These are phyloP conservation scores for Mactromeris polynyma DNA, from an alignment of 2,888 invertebrate genomes.

Conservation along the genomic window DNA sequence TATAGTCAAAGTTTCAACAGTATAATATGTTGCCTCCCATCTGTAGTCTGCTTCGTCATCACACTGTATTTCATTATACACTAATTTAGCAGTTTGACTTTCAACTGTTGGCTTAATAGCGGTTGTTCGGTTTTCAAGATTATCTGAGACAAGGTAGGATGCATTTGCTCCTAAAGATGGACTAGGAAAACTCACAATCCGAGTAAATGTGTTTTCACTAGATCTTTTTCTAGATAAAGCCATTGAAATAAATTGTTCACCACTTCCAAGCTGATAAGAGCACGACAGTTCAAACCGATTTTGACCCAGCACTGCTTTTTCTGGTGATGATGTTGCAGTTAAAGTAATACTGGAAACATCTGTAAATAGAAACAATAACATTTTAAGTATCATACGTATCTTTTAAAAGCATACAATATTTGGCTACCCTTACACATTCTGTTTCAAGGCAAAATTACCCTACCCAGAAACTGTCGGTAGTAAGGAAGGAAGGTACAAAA, in stretches of 20 bases:
- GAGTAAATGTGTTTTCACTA: background rate
- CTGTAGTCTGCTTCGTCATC: constrained; percentile 41
- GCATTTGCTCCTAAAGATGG: background rate
- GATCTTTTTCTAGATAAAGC: constrained; percentile 20
- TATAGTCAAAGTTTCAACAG: background rate
- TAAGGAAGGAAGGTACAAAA: no score
- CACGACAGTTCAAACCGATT: constrained; percentile 34
- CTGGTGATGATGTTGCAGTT: background rate
- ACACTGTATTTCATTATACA: constrained; percentile 38
- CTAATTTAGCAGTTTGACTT: background rate
- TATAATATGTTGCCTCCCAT: constrained; percentile 27
- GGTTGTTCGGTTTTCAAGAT: constrained; percentile 8
- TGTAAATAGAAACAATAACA: constrained; percentile 27
- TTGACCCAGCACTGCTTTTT: constrained; percentile 37
- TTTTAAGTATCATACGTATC: background rate
- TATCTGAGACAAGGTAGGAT: background rate
- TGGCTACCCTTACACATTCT: background rate
- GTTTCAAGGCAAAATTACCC: no score
- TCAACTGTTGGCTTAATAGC: background rate
- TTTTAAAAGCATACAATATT: background rate
- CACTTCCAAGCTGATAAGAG: background rate
- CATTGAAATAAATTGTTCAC: constrained; percentile 13
- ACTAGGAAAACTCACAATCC: constrained; percentile 24
- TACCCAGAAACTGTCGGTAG: no score
- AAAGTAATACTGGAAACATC: constrained; percentile 28